Base-by-base conservation (phyloP, 1,140 invertebrate species). In the Ostrea denselamellosa region DNA sequence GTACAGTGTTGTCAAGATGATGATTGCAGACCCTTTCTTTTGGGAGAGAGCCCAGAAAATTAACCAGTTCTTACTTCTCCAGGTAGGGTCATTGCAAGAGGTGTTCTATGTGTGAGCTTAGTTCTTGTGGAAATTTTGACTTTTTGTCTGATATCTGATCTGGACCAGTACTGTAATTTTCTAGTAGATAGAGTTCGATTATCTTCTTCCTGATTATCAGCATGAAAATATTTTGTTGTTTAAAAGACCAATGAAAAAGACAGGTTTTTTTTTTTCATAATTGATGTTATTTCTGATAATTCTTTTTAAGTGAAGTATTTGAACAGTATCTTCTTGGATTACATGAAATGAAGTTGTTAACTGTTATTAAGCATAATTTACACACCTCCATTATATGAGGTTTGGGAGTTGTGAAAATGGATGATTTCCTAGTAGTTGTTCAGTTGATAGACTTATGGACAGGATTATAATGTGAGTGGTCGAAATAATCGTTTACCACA, bases 391-490 rank as follows among this genome's bases (percentile, higher is more conserved):
- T 71, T 71, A 71, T 71, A 25, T 28, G 68, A 25, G 68, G 28
- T 71, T 71, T 71, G 68, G 68, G 8, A 71, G 22, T 71, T 25
- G 25, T 71, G 28, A 71, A 71, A 71, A 71, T 71, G 68, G 68
- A 25, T 25, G 25, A 25, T 34, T 71, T 71, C 68, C 68, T 71
- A 71, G 68, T 71, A 28, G 68, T 25, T 71, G 68, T 71, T 25
- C 25, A 71, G 22, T 71, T 71, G 68, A 71, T 71, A 25, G 68
- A 25, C n/a, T 71, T 71, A 71, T 71, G 22, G 68, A 71, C 68
- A 25, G 68, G 68, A 34, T 71, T 71, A 71, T 71, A 71, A 71
- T 71, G 68, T 28, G 68, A 71, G 22, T 71, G 22, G n/a, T 71
- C 12, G 22, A 71, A 71, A 25, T 71, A 25, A 71, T 71, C 68